Evolutionary conservation across 1,140 invertebrate species (phyloP), one percentile per base, ranked within the genome.

Genomic region (Rhysida immarginata): DNA sequence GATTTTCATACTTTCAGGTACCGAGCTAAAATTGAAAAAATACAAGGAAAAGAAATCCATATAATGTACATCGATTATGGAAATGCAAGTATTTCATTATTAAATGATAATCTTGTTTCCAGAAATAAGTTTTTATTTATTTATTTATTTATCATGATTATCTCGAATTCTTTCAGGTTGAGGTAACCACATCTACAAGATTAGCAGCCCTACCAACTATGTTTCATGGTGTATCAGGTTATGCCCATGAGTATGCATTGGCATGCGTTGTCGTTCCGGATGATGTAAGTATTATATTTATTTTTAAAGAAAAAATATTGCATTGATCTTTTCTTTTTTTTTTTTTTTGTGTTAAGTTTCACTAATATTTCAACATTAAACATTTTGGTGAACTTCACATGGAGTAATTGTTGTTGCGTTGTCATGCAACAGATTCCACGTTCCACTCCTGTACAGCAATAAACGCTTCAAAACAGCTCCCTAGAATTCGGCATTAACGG

Each of bases 11-110:
- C 29, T 62, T 64, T 23, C 57, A 69, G 68, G 69, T 97, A 99
- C 70, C 78, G 96, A 60, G 94, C 87, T 0, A 87, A 83, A 68
- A 80, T 98, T 16, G 90, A 97, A 66, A 93, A 89, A 65, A 72
- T 94, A 2, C 72, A 80, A 60, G 82, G 80, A 3, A 66, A 65
- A 46, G 71, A 70, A 45, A 79, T 81, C 45, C 76, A 74, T 46
- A 82, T 96, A 2, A 74, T 86, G 26, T 99, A 94, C 71, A 81
- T 98, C 61, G 96, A 99, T 71, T 99, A 96, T 70, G 96, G 96
- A 60, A 99, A 99, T 66, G 75, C 75, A 68, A 70, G 73, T 65
- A 23, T 41, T 29, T 18, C 52, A 54, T 29, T 25, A 43, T 35
- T 54, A 41, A 49, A 26, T 49, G 16, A 20, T 53, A 48, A 14